A percentile compares a stretch with the other conserved stretches of the same genome.
phyloP scores from a whole-genome alignment of 2,113 vertebrate genomes.

The Microcebus jonahi region DNA sequence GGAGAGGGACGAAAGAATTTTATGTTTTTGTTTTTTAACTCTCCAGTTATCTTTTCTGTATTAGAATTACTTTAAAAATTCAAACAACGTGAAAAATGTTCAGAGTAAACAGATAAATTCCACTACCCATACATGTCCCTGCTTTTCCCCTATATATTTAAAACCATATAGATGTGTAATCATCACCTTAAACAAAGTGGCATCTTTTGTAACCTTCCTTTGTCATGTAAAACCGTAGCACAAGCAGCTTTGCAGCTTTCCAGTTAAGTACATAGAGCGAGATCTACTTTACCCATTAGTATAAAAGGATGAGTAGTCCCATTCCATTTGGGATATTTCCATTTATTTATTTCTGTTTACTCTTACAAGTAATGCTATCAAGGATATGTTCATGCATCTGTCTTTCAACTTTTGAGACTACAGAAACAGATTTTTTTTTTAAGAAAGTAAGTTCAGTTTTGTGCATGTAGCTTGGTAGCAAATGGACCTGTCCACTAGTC shows the following conservation, averaged over 20 bases:
- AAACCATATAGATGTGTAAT: fast-evolving
- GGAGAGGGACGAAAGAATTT: neutral
- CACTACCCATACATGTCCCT: fast-evolving
- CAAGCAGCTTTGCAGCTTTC: neutral
- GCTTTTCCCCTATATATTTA: fast-evolving
- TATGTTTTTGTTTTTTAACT: neutral
- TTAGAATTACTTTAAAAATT: neutral
- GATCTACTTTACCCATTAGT: neutral
- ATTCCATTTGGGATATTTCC: neutral
- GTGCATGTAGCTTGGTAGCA: neutral
- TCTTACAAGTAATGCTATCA: neutral
- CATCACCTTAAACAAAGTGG: neutral
- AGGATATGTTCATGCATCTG: neutral
- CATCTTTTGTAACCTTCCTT: no score
- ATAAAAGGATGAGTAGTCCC: no score
- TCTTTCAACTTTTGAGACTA: neutral
- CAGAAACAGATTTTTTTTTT: neutral
- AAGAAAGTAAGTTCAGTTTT: neutral
- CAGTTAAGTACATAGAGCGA: fast-evolving
- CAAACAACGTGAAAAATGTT: neutral
- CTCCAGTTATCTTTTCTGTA: neutral
- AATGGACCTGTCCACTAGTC: neutral
- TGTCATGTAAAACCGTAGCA: fast-evolving
- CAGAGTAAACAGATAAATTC: neutral
- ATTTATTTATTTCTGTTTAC: neutral